These are phyloP conservation scores for Belonocnema kinseyi DNA, from an alignment of 1,140 invertebrate genomes.

Conservation along the genomic window DNA sequence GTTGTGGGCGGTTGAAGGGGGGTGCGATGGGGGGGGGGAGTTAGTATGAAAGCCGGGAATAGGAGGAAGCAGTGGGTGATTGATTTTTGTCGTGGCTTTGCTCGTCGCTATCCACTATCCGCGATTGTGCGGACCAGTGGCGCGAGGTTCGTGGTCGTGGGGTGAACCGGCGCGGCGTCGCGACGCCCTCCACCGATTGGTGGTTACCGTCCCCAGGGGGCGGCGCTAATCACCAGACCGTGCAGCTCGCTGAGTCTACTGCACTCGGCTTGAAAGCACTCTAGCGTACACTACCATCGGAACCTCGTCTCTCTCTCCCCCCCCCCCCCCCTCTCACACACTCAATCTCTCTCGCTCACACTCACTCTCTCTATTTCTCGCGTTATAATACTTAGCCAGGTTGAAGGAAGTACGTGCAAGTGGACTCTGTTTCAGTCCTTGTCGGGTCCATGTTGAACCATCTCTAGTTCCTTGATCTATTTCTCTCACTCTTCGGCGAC, in stretches of 20 bases:
- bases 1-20: constrained; percentile 23
- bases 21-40: constrained; percentile 33
- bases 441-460: neutral
- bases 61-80: constrained; percentile 67
- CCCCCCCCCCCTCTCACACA: constrained; percentile 58
- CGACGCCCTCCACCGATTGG: constrained; percentile 74
- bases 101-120: constrained; percentile 68
- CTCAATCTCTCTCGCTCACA: constrained; percentile 30
- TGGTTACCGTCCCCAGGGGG: constrained; percentile 75
- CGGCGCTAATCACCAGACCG: constrained; percentile 73
- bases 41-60: constrained; percentile 41
- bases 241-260: constrained; percentile 73
- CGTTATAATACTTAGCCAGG: constrained; percentile 12
- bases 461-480: constrained; percentile 15
- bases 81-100: constrained; percentile 74
- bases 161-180: constrained; percentile 68
- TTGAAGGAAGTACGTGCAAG: neutral
- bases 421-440: neutral
- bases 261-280: constrained; percentile 61
- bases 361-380: constrained; percentile 33
- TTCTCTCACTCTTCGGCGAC: neutral
- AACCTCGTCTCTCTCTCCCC: constrained; percentile 64
- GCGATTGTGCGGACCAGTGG: constrained; percentile 67
- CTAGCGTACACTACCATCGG: constrained; percentile 57
- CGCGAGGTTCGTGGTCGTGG: constrained; percentile 49